Base-by-base conservation (phyloP, 2,888 invertebrate genomes). In the Stenoptilia bipunctidactyla region DNA sequence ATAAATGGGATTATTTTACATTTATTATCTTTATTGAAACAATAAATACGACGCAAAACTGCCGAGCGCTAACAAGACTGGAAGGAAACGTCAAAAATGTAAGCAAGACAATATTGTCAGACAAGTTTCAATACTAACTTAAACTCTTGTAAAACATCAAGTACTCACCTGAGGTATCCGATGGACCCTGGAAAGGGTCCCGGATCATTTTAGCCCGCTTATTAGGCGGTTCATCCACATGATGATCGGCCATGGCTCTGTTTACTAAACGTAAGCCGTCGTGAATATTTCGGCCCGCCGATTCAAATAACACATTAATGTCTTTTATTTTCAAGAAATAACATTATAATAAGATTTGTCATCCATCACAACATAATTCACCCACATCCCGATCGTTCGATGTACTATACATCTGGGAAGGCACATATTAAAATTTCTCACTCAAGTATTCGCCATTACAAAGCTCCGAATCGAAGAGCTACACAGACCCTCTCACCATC, bases 201-300 rank as follows among this genome's bases (percentile, higher is more conserved):
- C 87, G 85, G 79, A 96, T 90, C 85, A 96, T 91, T 87, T 96
- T 96, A 74, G 92, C 92, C 90, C 96, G 92, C 91, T 97, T 96
- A 76, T 91, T 94, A 83, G 96, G 95, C 89, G 96, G 96, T 86
- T 96, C 96, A 87, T 94, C 94, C 85, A 90, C 90, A 80, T 93
- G 89, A 87, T 93, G 93, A 90, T 96, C 96, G 87, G 94, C 94
- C 96, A 96, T 96, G 85, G 86, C 85, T 85, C 86, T 88, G 87
- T 88, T 88, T 88, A 87, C 87, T 85, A 87, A 87, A 85, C 86
- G 79, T 85, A 86, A 86, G 85, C 86, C 86, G 86, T 86, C 86
- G 84, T 80, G 77, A 83, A 77, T 80, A 80, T 75, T 80, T 79
- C 84, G 82, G 84, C 84, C 84, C 84, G 84, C 84, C 84, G 84